These are phyloP conservation scores for Nothocercus nigrocapillus DNA, from an alignment of 2,113 vertebrate genomes.

Conservation along the genomic window DNA sequence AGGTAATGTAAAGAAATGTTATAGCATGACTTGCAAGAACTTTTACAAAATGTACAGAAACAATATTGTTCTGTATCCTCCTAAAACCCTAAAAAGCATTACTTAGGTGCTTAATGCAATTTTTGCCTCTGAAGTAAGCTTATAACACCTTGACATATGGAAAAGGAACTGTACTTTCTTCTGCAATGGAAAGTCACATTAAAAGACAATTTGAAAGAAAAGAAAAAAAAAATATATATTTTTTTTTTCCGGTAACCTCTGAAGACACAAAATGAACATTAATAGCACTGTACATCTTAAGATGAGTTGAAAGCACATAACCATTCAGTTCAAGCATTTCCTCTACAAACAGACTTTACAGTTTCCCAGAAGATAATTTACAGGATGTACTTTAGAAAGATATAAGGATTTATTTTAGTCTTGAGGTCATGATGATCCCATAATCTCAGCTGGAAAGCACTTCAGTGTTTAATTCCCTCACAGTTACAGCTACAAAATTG, in stretches of 20 bases:
- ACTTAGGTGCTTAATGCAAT: neutral
- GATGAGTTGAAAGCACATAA: neutral
- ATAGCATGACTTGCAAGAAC: neutral
- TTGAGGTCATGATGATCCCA: neutral
- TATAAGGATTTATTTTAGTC: neutral
- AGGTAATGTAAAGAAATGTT: neutral
- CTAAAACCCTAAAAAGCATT: neutral
- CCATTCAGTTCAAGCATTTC: neutral
- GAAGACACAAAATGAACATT: neutral
- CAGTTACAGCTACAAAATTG: neutral
- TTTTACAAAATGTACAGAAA: neutral
- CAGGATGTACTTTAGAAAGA: neutral
- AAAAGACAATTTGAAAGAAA: neutral
- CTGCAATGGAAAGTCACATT: neutral
- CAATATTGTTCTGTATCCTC: neutral
- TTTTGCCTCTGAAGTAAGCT: neutral
- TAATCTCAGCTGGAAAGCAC: neutral
- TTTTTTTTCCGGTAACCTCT: neutral
- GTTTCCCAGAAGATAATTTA: neutral
- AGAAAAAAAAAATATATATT: neutral
- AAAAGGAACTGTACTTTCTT: neutral
- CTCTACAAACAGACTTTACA: neutral
- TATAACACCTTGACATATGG: neutral
- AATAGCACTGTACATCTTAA: neutral
- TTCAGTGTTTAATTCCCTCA: neutral